Evolutionary conservation across 1,140 invertebrate species (phyloP), one percentile per base, ranked within the genome.

Genomic region (Procambarus clarkii): DNA sequence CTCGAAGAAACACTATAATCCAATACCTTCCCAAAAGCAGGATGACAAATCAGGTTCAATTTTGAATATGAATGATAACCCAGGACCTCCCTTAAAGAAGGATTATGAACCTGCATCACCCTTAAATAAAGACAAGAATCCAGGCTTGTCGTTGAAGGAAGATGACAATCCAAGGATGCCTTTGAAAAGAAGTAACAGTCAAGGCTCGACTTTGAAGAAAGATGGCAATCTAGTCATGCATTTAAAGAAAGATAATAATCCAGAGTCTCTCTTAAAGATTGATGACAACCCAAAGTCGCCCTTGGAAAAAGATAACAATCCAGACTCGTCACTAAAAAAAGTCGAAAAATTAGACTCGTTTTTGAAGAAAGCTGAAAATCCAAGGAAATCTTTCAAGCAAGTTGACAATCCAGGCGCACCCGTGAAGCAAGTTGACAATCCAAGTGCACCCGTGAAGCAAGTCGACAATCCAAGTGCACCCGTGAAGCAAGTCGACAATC

Each of bases 181-280:
- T 13, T 54, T 54, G 13, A 54, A 54, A 13, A 54, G 13, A 54
- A 13, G 13, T 54, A 13, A 54, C 13, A 54, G 13, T 54, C 50
- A 8, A 54, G 50, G 4, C 2, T 34, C 86, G 21, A 78, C 58
- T 11, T 15, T 50, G 9, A 85, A 85, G 18, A 18, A 71, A 46
- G 83, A 79, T 24, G 46, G 34, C 45, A 78, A 79, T 58, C n/a
- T 76, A 79, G 86, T 58, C 4, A 45, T 76, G 21, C 58, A 5
- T 60, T 18, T 87, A 21, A 87, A 87, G 58, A 74, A 87, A 71
- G 69, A 85, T 21, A 64, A 85, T 21, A 46, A 58, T 34, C 54
- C 44, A 60, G 86, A n/a, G 11, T 64, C 86, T n/a, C 13, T n/a
- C 77, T 44, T 80, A 21, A 79, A 81, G 64, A 48, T 81, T 8